Base-by-base conservation (phyloP, 2,113 vertebrate genomes). In the Erinaceus europaeus region DNA sequence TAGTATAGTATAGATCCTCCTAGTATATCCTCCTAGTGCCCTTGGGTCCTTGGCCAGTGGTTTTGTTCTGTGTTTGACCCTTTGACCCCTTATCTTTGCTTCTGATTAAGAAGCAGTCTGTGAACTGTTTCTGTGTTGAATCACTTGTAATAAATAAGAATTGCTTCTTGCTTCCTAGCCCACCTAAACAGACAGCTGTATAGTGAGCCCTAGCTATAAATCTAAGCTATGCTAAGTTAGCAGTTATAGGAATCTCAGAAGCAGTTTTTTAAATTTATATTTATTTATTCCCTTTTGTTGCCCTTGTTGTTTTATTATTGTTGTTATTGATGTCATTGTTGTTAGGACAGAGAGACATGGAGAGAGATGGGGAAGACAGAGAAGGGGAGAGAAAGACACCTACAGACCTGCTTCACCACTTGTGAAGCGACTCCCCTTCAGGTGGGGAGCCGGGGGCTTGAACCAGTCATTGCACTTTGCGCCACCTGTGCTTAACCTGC, bases 1-100 rank as follows among this genome's bases (percentile, higher is more conserved):
- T n/a, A 74, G 72, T 89, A 90, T 88, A 61, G 86, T 84, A 61
- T 90, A n/a, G n/a, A 46, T 73, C 64, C 40, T n/a, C n/a, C 52
- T 23, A 55, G 52, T 55, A 21, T 23, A 21, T 23, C 52, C 52
- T 55, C 25, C 62, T 76, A 57, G 81, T 69, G 44, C 55, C 32
- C 21, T 23, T 88, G 67, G 15, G 48, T 80, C 44, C 92, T 91
- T 79, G 61, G 27, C 62, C 34, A 69, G 1, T 69, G n/a, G 9
- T 29, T 85, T 1, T 4, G 4, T 57, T 71, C 17, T 88, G n/a
- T 73, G 42, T 83, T 68, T 81, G 42, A 34, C 32, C 11, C 53
- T 65, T 65, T 36, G 27, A 57, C 34, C 38, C 21, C 34, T 69
- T 87, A 61, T 91, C 40, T 55, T 87, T 84, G 40, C 46, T 76